Conservation (phyloP, 2,888 invertebrate genomes). For the Stenolophus ochropezus region DNA sequence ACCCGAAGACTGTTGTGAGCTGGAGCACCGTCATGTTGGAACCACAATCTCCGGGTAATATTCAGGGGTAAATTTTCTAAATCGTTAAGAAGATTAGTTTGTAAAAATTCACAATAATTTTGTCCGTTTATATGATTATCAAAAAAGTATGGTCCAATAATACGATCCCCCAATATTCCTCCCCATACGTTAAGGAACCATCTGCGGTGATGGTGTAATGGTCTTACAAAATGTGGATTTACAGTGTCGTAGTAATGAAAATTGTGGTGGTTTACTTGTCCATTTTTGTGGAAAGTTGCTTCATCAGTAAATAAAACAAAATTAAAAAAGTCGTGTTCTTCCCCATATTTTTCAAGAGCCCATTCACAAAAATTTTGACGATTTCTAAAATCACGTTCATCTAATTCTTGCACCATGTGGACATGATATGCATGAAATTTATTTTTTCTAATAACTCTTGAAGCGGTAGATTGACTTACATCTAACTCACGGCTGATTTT, state of each 20-base stretch:
- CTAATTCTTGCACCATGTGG: no score
- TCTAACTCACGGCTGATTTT: not conserved
- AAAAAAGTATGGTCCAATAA: no score
- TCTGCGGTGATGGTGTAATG: not conserved
- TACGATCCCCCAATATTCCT: not conserved
- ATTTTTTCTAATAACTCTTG: not conserved
- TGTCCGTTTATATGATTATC: no score
- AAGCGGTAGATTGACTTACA: not conserved
- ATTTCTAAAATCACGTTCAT: not conserved
- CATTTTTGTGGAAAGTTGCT: no score
- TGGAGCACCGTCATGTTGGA: no score
- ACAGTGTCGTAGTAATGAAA: not conserved
- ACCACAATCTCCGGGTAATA: no score
- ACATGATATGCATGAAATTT: not conserved
- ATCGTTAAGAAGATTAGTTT: no score
- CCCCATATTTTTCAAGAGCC: no score
- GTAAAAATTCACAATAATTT: no score
- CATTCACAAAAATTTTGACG: not conserved
- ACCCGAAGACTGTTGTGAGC: no score
- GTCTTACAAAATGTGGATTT: no score
- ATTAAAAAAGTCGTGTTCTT: not conserved
- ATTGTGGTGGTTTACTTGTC: not conserved
- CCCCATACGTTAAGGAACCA: not conserved
- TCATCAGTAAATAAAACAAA: not conserved
- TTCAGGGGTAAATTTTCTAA: no score